Conservation (phyloP, 2,797 vertebrate genomes). For the Trachurus trachurus region DNA sequence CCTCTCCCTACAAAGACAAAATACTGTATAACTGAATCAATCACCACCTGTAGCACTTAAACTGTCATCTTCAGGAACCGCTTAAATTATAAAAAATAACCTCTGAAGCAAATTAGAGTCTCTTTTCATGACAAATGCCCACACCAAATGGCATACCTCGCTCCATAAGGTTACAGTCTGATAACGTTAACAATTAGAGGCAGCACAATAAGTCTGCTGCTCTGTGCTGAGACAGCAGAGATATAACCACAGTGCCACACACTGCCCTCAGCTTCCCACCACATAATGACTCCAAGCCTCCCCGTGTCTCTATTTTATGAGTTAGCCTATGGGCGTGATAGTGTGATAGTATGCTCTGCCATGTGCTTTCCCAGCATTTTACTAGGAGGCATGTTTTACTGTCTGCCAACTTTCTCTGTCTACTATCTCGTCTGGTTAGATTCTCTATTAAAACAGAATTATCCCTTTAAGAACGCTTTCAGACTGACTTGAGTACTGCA, state of each 20-base stretch:
- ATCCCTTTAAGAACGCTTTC: background rate
- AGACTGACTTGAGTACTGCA: background rate
- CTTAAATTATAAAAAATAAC: background rate
- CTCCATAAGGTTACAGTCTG: conserved; percentile 29
- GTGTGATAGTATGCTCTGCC: conserved; percentile 16
- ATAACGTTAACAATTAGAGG: conserved; percentile 32
- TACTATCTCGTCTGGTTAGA: conserved; percentile 12
- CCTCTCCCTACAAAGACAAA: background rate
- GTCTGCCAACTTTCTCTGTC: conserved; percentile 21
- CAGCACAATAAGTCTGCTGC: conserved; percentile 31
- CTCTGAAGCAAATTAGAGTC: conserved; percentile 5
- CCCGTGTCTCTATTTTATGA: conserved; percentile 49
- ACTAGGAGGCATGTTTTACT: conserved; percentile 54
- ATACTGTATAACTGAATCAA: conserved; percentile 9
- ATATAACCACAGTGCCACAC: conserved; percentile 42
- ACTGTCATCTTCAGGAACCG: background rate
- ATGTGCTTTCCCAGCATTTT: conserved; percentile 52
- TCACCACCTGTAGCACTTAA: background rate
- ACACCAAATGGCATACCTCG: background rate
- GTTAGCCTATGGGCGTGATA: conserved; percentile 31
- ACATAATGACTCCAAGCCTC: conserved; percentile 62
- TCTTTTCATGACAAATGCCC: conserved; percentile 33
- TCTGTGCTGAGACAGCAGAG: conserved; percentile 46
- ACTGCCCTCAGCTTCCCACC: conserved; percentile 56
- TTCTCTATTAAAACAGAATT: conserved; percentile 21